These are phyloP conservation scores for Ctenomys sociabilis DNA, from an alignment of 2,113 vertebrate species.

Conservation along the genomic window DNA sequence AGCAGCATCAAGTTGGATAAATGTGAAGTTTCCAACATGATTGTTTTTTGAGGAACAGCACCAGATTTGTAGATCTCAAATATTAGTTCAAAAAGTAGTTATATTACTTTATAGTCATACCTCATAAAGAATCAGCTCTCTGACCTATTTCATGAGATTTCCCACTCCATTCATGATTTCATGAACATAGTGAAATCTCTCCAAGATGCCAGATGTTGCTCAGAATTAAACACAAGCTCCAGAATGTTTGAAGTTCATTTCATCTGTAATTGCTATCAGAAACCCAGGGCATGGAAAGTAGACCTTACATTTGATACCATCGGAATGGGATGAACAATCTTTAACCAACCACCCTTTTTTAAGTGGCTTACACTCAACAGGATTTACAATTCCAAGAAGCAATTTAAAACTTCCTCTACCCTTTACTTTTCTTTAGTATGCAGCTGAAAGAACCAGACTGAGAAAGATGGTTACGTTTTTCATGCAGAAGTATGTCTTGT, in stretches of 20 bases:
- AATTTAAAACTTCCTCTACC: slow-evolving; percentile 6
- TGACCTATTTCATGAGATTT: slow-evolving; percentile 54
- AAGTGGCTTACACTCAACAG: neutral
- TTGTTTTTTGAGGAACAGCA: slow-evolving; percentile 1
- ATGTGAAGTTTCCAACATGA: neutral
- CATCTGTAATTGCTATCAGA: slow-evolving; percentile 61
- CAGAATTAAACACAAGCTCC: slow-evolving; percentile 57
- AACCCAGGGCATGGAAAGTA: neutral
- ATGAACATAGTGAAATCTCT: slow-evolving; percentile 46
- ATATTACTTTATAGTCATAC: slow-evolving; percentile 23
- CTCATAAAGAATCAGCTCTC: slow-evolving; percentile 39
- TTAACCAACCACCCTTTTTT: slow-evolving; percentile 38
- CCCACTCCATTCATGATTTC: slow-evolving; percentile 46
- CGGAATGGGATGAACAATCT: slow-evolving; percentile 26
- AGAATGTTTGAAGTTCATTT: slow-evolving; percentile 36
- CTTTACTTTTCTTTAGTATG: slow-evolving; percentile 8
- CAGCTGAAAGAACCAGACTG: slow-evolving; percentile 17
- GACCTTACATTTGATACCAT: neutral
- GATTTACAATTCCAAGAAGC: slow-evolving; percentile 49
- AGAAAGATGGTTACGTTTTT: neutral
- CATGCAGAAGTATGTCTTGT: slow-evolving; percentile 37
- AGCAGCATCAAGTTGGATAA: neutral
- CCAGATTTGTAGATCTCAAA: neutral
- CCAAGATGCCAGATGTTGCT: slow-evolving; percentile 29
- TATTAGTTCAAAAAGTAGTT: slow-evolving; percentile 40